These are phyloP conservation scores for Habropoda laboriosa DNA, from an alignment of 1,140 invertebrate species.

Conservation along the genomic window DNA sequence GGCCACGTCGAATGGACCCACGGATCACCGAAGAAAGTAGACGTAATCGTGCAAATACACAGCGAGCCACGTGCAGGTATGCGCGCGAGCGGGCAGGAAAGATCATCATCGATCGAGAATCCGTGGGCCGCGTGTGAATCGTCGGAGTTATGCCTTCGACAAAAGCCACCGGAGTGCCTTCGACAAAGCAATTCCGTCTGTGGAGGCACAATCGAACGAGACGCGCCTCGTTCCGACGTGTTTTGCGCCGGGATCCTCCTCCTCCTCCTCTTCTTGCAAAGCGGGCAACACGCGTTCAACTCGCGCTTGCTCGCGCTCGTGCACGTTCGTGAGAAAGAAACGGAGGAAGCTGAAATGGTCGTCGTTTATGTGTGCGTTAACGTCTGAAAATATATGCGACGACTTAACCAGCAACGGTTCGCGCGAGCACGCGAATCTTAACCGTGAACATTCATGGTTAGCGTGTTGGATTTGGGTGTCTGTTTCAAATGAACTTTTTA, in stretches of 20 bases:
- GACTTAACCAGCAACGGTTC: not conserved
- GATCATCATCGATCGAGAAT: constrained; percentile 60
- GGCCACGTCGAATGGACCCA: constrained; percentile 21
- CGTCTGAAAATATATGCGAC: constrained; percentile 16
- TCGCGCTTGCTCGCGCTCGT: not conserved
- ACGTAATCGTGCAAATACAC: constrained; percentile 27
- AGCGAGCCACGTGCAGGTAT: constrained; percentile 24
- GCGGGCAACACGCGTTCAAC: constrained; percentile 5
- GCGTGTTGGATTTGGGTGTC: too few species aligned
- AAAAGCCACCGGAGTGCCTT: constrained; percentile 46
- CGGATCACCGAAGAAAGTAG: constrained; percentile 49
- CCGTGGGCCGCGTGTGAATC: constrained; percentile 74
- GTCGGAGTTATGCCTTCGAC: constrained; percentile 65
- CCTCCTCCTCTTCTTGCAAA: constrained; percentile 3
- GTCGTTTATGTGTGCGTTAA: constrained; percentile 16
- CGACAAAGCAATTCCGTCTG: constrained; percentile 61
- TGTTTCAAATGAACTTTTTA: too few species aligned
- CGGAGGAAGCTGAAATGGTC: not conserved
- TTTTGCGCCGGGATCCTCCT: constrained; percentile 6
- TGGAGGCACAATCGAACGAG: constrained; percentile 60
- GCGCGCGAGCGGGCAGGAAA: constrained; percentile 31
- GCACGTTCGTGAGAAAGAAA: constrained; percentile 7
- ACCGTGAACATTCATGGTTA: not conserved
- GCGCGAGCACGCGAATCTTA: not conserved
- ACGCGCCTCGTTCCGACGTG: constrained; percentile 54